Evolutionary conservation across 1,140 invertebrate species (phyloP), one percentile per base, ranked within the genome.

Genomic region (Drosophila subpulchrella): DNA sequence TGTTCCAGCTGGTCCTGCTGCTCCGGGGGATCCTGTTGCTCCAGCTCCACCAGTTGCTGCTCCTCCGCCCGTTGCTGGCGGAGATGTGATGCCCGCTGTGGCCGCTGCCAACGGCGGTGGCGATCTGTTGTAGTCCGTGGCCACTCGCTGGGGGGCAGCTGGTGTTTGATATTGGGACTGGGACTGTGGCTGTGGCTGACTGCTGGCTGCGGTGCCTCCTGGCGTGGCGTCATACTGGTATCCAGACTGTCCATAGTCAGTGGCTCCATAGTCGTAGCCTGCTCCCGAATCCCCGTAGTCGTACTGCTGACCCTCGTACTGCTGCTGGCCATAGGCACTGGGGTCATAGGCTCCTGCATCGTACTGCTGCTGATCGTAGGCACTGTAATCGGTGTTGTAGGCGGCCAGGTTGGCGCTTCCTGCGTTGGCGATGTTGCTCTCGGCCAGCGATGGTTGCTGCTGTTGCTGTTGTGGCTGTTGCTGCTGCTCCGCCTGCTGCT

Each of bases 351-450:
- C 91, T n/a, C 74, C 75, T 41, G 81, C 74, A 50, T 91, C 90
- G 38, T 92, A 92, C 62, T 92, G 90, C 60, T 92, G 92, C 66
- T 92, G 91, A 20, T 92, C 88, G 53, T 92, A 92, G 80, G 76
- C 88, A 48, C 81, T 92, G 67, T 90, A 92, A 46, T 92, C 89
- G 46, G 82, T 80, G 56, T 81, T 88, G 85, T 92, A 91, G 63
- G 85, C 89, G 51, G 72, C 88, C 55, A 88, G 42, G 8, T 89
- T 89, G 47, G 72, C 83, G 46, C 61, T 84, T 36, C 47, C 80
- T 12, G 75, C 72, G 38, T 74, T 85, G 46, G 67, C 34, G 38
- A 80, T 63, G 55, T 34, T 77, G 57, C 36, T 42, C 30, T 80
- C 73, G 27, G 50, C 57, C 38, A 68, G 55, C 2, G 67, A 39